Base-by-base conservation (phyloP, 2,888 invertebrate species). In the Sceliomorpha sp. region DNA sequence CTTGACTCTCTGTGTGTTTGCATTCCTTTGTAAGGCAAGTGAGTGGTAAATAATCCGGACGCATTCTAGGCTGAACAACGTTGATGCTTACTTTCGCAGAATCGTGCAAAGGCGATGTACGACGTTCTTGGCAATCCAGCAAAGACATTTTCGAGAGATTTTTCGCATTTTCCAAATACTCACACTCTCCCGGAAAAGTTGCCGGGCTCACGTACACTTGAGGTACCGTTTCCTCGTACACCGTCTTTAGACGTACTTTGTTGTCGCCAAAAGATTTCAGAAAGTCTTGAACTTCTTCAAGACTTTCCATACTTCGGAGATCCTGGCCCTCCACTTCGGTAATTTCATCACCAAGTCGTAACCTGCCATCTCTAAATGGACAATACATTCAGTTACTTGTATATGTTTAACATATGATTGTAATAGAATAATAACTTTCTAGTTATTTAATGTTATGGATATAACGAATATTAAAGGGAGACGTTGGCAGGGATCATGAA, bases 241-340 rank as follows among this genome's bases (percentile, higher is more conserved):
- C 82, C 4, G 87, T 87, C 59, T 81, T 84, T 60, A 87, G 58
- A 17, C 79, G 80, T 24, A 87, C 77, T 58, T 78, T 80, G 34
- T 78, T 85, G 15, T 83, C 82, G 12, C 78, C 82, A 72, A 85
- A 85, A 8, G 87, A 87, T 44, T 78, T 82, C 37, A 87, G 74
- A 45, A 86, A 87, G 63, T 87, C 81, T 60, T 87, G 87, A 9
- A 87, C 87, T 66, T 86, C 83, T 42, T 86, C 85, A 26, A 87
- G 76, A 14, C 74, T 86, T 44, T 80, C 82, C 53, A 96, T 90
- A 0, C 94, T 95, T 69, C 94, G 91, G 62, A 97, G 89, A 70
- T 95, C 92, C 80, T 92, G 92, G 6, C 96, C 96, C 87, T 97
- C 97, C 20, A 96, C 94, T 88, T 95, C 95, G 7, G 97, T 93